A percentile compares a stretch with the other conserved stretches of the same genome.
These are phyloP conservation scores for Lepus americanus DNA, from an alignment of 2,113 vertebrate genomes.

Conservation along the genomic window DNA sequence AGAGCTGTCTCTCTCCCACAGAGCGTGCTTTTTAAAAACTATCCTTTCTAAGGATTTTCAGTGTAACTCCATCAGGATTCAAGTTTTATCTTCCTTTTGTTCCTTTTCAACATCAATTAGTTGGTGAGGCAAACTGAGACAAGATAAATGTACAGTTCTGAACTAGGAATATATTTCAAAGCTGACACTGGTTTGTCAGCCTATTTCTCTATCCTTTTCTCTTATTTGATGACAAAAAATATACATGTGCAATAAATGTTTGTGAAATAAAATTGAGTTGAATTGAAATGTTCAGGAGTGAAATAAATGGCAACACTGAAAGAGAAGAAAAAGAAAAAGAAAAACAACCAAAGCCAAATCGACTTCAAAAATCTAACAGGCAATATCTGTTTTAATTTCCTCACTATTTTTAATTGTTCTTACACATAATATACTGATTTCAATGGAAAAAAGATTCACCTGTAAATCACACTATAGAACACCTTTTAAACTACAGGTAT, in stretches of 20 bases:
- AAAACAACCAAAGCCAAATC: neutral
- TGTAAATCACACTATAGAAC: conserved; percentile 8
- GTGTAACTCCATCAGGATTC: conserved; percentile 52
- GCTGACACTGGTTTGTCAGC: neutral
- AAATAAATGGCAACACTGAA: conserved; percentile 12
- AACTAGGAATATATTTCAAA: conserved; percentile 74
- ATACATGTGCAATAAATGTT: conserved; percentile 48
- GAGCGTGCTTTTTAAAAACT: conserved; percentile 68
- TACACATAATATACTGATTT: conserved; percentile 47
- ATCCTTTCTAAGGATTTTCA: conserved; percentile 71
- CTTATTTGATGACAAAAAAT: conserved; percentile 58
- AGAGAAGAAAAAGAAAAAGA: neutral
- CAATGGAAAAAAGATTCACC: conserved; percentile 42
- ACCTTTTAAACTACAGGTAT: conserved; percentile 42
- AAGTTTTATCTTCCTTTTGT: conserved; percentile 71
- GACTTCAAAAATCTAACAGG: neutral
- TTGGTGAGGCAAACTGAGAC: conserved; percentile 65
- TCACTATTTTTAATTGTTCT: conserved; percentile 50
- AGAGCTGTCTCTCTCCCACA: conserved; percentile 61
- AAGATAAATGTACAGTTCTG: conserved; percentile 69
- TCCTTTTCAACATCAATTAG: conserved; percentile 77
- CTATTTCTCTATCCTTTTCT: conserved; percentile 45
- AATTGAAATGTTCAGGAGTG: neutral
- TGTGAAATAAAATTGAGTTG: conserved; percentile 19
- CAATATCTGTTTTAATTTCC: conserved; percentile 71